Evolutionary conservation across 1,140 invertebrate species (phyloP), one percentile per base, ranked within the genome.

Genomic region (Spodoptera litura): DNA sequence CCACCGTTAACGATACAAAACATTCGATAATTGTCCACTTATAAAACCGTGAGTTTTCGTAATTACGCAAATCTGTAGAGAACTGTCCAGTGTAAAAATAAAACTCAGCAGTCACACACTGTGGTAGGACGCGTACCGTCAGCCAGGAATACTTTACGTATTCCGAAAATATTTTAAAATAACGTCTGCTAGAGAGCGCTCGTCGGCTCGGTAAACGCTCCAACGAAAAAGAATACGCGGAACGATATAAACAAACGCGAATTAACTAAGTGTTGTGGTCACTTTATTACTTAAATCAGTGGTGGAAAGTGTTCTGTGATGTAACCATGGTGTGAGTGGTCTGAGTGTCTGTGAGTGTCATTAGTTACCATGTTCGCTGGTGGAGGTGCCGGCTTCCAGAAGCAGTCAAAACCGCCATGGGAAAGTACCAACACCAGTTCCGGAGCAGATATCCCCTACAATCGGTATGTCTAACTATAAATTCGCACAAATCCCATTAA

Each of bases 341-440:
- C 61, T 78, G 61, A 78, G 73, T 74, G 79, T 70, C 38, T 80
- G 73, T 68, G 59, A 82, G 76, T 82, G 64, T 77, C 55, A 66
- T 83, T 20, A 12, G 73, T 77, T 73, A 61, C 75, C 73, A 58
- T 81, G 79, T 78, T 79, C 20, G 92, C 92, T 72, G 91, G 91
- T 2, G 91, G 92, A 12, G 92, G 91, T 31, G 91, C 92, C 8
- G 92, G 91, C 5, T 94, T 93, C 66, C 92, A 94, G 68, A 94
- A 93, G 75, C 90, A 92, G 79, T 92, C 92, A 5, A 94, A 94
- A 70, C 92, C 92, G n/a, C 92, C 92, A 9, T 93, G 92, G 91
- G 91, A 94, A 80, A 91, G 73, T 71, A 59, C 80, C 31, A 81
- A 82, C 66, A 68, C 84, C 11, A 89, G 83, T 70, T 68, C 80